Base-by-base conservation (phyloP, 2,113 vertebrate genomes). In the Parus major region DNA sequence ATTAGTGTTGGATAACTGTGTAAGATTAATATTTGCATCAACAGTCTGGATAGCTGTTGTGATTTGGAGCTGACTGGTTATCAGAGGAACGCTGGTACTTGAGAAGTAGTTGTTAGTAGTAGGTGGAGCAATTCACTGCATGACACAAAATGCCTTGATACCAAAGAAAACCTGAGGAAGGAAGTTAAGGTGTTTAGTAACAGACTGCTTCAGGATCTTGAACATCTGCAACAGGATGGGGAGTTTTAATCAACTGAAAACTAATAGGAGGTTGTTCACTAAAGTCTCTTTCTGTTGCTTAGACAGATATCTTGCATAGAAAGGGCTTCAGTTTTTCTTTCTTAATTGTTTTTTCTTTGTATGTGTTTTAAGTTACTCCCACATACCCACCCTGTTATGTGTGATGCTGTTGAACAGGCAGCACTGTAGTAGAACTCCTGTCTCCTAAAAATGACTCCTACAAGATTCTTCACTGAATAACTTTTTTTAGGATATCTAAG, bases 61-160 rank as follows among this genome's bases (percentile, higher is more conserved):
- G 22, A 39, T 79, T 27, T 1, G 11, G 39, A 79, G 31, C 15
- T 60, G 39, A 35, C 50, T 55, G 28, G 9, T 24, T 60, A 27
- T 64, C 57, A 69, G 85, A 71, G 24, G 16, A 71, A 21, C 1
- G 0, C 7, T 15, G 17, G 7, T 79, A 11, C 27, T 56, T 56
- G 35, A 80, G 20, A 50, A 49, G 12, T 2, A 36, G 17, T 50
- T 6, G 5, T 23, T 49, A 25, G 21, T 47, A 56, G 11, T 27
- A 60, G 27, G 29, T 63, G 39, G 19, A 69, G 18, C 22, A 49
- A 7, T 88, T 71, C 1, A 5, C 21, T 76, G 28, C 31, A 17
- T 0, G 0, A 4, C 12, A 63, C 0, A 49, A 82, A 92, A 35
- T 22, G 16, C 21, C 18, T 10, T 52, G 41, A 52, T 49, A 39